Percentiles rank a stretch among this genome's conserved stretches.
phyloP scores from a whole-genome alignment of 2,888 invertebrate species.

The Stratiomys singularior region DNA sequence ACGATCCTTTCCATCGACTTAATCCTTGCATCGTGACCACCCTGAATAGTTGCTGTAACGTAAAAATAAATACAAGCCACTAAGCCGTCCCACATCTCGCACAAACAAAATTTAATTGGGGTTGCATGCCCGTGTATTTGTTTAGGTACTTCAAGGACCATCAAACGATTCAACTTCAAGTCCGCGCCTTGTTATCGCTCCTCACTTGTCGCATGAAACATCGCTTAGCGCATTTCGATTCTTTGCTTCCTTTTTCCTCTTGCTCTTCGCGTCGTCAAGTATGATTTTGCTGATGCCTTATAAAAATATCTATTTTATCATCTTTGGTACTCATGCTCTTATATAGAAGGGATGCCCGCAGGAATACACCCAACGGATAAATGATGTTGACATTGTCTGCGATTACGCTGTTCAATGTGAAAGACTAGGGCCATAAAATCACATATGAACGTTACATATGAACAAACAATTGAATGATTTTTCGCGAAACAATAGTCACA shows the following conservation, averaged over 20 bases:
- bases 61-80: neutral
- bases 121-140: neutral
- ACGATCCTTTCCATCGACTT: neutral
- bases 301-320: neutral
- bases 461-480: neutral
- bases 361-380: no score
- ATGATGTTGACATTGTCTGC: no score
- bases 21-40: neutral
- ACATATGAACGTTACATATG: no score
- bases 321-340: neutral
- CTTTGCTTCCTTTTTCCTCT: neutral
- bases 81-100: neutral
- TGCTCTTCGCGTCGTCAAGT: neutral
- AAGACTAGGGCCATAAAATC: no score
- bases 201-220: neutral
- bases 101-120: constrained; percentile 14
- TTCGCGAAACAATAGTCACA: no score
- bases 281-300: neutral
- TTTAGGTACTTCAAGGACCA: constrained; percentile 3
- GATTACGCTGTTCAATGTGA: no score
- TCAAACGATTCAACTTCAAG: neutral
- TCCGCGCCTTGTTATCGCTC: constrained; percentile 2
- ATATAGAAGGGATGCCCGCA: no score
- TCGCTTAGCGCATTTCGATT: neutral
- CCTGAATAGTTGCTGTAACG: neutral